Evolutionary conservation across 2,888 invertebrate genomes (phyloP).

Genomic region (Cancer borealis): DNA sequence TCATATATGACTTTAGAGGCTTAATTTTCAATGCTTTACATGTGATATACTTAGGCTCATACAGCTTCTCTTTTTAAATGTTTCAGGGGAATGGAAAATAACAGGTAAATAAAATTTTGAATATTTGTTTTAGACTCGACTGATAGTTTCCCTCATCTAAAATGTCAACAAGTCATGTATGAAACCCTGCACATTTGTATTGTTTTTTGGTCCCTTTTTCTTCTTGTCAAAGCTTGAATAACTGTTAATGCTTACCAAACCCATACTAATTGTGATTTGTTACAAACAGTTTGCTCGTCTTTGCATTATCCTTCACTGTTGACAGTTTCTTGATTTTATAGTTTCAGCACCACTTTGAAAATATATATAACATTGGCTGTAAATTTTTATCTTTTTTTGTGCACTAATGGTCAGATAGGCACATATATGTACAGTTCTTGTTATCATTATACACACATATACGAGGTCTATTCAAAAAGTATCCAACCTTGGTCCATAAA

Average conservation of each 20-base stretch:
- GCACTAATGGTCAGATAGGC: slow-evolving; percentile 36
- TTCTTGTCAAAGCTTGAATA: slow-evolving; percentile 51
- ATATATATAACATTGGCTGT: background rate
- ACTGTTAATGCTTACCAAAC: slow-evolving; percentile 45
- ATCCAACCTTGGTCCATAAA: too few species aligned
- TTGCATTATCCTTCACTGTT: slow-evolving; percentile 49
- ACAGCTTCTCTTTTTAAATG: slow-evolving; percentile 67
- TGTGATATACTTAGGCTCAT: slow-evolving; percentile 64
- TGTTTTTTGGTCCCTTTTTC: slow-evolving; percentile 33
- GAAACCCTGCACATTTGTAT: slow-evolving; percentile 59
- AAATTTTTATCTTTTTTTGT: background rate
- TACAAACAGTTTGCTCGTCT: slow-evolving; percentile 41
- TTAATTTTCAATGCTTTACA: slow-evolving; percentile 50
- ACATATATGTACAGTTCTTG: background rate
- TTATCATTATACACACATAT: background rate
- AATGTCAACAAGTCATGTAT: slow-evolving; percentile 47
- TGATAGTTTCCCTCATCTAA: slow-evolving; percentile 43
- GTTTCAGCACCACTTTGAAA: slow-evolving; percentile 28
- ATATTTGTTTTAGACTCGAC: slow-evolving; percentile 60
- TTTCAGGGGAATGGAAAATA: slow-evolving; percentile 70
- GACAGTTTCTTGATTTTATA: slow-evolving; percentile 45
- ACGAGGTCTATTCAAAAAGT: too few species aligned
- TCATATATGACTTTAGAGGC: background rate
- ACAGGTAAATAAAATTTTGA: slow-evolving; percentile 65
- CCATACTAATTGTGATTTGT: slow-evolving; percentile 44